A percentile compares a stretch with the other conserved stretches of the same genome.
phyloP scores from a whole-genome alignment of 2,888 invertebrate species.

The Drosophila fungiperda region DNA sequence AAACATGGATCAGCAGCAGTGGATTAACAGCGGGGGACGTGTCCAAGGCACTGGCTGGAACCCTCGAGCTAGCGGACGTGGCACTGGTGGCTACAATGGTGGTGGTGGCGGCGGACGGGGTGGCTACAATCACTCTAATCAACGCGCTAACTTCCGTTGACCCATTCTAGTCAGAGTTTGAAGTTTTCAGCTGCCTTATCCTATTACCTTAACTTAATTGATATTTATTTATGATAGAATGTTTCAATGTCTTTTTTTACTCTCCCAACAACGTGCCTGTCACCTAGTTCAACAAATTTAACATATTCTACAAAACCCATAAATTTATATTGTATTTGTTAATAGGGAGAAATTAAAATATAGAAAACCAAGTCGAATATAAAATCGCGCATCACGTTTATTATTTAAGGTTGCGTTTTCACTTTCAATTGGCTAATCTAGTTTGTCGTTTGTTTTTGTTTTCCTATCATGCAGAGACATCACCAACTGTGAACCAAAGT shows the following conservation, averaged over 20 bases:
- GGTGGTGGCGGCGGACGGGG: slow-evolving; percentile 63
- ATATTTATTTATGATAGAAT: slow-evolving; percentile 49
- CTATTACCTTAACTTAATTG: slow-evolving; percentile 30
- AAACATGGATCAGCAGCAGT: slow-evolving; percentile 47
- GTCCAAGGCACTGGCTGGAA: slow-evolving; percentile 84
- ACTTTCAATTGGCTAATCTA: slow-evolving; percentile 56
- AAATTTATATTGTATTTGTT: slow-evolving; percentile 34
- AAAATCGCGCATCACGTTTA: slow-evolving; percentile 40
- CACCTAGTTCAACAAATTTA: slow-evolving; percentile 23
- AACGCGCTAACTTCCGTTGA: slow-evolving; percentile 50
- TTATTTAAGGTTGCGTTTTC: slow-evolving; percentile 41
- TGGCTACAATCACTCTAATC: slow-evolving; percentile 54
- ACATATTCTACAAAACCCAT: slow-evolving; percentile 9
- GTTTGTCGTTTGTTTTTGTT: slow-evolving; percentile 2
- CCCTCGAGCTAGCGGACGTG: slow-evolving; percentile 52
- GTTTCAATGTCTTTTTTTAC: slow-evolving; percentile 24
- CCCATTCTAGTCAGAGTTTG: slow-evolving; percentile 10
- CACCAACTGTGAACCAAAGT: neutral
- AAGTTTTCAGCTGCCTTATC: neutral
- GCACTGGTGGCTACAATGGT: slow-evolving; percentile 39
- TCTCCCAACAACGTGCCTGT: slow-evolving; percentile 2
- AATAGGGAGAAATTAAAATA: slow-evolving; percentile 41
- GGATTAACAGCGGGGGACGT: slow-evolving; percentile 82
- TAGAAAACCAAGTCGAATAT: slow-evolving; percentile 42
- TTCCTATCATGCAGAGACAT: slow-evolving; percentile 17